A percentile compares a stretch with the other conserved stretches of the same genome.
These are phyloP conservation scores for Bolborhynchus lineola DNA, from an alignment of 2,113 vertebrate species.

Conservation along the genomic window DNA sequence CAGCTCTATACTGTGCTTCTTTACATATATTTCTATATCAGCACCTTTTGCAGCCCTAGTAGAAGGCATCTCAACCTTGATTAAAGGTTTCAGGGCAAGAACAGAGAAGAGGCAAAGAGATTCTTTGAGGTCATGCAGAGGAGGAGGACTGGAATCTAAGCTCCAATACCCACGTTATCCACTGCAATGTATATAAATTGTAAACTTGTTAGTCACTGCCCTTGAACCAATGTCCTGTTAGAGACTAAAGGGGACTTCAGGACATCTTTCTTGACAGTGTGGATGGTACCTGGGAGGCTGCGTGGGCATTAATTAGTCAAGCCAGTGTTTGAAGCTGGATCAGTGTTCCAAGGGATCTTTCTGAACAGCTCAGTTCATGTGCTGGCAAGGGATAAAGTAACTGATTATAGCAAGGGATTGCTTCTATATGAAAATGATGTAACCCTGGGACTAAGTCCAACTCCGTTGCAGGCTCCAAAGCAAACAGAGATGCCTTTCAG, in stretches of 20 bases:
- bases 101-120: not conserved
- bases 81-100: not conserved
- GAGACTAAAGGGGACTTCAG: not conserved
- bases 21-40: not conserved
- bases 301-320: not conserved
- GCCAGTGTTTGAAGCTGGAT: not conserved
- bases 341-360: not conserved
- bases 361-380: not conserved
- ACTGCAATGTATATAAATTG: not conserved
- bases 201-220: not conserved
- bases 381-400: not conserved
- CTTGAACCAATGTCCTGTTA: not conserved
- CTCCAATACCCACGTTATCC: not conserved
- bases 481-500: constrained; percentile 20
- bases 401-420: not conserved
- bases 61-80: not conserved
- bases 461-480: not conserved
- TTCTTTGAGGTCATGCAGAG: not conserved
- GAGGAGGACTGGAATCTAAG: not conserved
- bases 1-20: not conserved
- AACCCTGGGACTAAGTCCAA: not conserved
- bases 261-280: not conserved
- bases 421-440: constrained; percentile 8
- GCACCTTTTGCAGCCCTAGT: not conserved
- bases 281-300: not conserved